Evolutionary conservation across 2,888 invertebrate species (phyloP), one percentile per base, ranked within the genome.

Genomic region (Agrotis ipsilon): DNA sequence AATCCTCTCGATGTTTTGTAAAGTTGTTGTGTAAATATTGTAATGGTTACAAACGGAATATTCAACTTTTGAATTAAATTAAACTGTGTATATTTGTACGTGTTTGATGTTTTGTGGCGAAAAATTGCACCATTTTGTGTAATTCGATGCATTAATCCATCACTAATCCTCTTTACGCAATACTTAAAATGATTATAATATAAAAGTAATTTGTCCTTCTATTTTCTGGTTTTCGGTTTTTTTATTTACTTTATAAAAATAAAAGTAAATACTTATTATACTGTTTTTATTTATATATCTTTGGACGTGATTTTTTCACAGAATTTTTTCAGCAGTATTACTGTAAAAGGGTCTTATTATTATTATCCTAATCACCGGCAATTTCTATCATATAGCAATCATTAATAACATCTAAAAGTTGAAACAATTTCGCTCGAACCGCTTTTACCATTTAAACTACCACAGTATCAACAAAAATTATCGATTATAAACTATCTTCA

Each of bases 1-100:
- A 24, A n/a, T 54, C 60, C 66, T 65, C 70, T 70, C 68, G 46
- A 88, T 88, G 90, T 88, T 90, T 91, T 88, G 90, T 87, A 85
- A 86, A 84, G 76, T 83, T 85, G 84, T 84, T 81, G 81, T 69
- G 64, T 73, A 73, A 75, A 80, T 78, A 78, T 78, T 72, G 67
- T 73, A 80, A 72, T 71, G 55, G 63, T 54, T 57, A 14, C 43
- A 64, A 72, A 70, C 55, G 62, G 64, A 73, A 73, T 63, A 66
- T 68, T 68, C 60, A 80, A 63, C 48, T 72, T 67, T 43, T 24
- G 27, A 61, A 81, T 75, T 68, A 54, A 78, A 72, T 75, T 66
- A 52, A 64, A 64, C 51, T 18, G 58, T 66, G 54, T 49, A 21
- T 43, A n/a, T n/a, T 49, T 68, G 43, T 60, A 46, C 27, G 52